Evolutionary conservation across 2,113 vertebrate species (phyloP).

Genomic region (Dunckerocampus dactyliophorus): DNA sequence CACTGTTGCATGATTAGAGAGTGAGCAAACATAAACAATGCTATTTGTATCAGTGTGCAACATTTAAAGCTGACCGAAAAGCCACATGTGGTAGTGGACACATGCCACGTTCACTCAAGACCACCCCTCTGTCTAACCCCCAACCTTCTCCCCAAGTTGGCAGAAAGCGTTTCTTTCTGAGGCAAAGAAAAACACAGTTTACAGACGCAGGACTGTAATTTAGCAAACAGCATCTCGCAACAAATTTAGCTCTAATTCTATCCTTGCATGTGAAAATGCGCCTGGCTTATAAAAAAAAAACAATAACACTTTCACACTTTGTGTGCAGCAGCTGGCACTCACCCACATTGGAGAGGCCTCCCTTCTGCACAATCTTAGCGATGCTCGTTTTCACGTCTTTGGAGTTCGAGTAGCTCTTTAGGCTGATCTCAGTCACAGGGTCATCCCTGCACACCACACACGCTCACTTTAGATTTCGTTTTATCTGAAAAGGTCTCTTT

Average conservation of each 20-base stretch:
- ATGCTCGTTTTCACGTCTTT: constrained; percentile 82
- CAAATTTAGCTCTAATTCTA: constrained; percentile 73
- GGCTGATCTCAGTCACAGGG: constrained; percentile 85
- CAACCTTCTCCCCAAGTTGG: constrained; percentile 13
- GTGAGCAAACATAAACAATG: constrained; percentile 34
- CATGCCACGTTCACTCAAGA: constrained; percentile 29
- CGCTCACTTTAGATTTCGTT: neutral
- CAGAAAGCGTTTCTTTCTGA: constrained; percentile 39
- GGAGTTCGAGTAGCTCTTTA: constrained; percentile 80
- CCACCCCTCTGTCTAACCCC: constrained; percentile 18
- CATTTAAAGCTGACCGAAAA: constrained; percentile 50
- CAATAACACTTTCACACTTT: constrained; percentile 59
- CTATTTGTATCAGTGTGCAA: constrained; percentile 43
- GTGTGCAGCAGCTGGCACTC: constrained; percentile 61
- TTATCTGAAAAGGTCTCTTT: neutral
- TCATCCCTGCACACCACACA: constrained; percentile 74
- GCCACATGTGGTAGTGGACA: constrained; percentile 27
- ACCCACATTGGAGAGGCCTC: constrained; percentile 93
- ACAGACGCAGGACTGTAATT: constrained; percentile 65
- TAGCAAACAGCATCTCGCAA: constrained; percentile 47
- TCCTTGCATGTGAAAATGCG: constrained; percentile 57
- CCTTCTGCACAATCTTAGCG: constrained; percentile 88
- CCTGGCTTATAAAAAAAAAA: constrained; percentile 41
- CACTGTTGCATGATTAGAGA: constrained; percentile 41
- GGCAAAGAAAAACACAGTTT: constrained; percentile 44